Percentiles rank a stretch among this genome's conserved stretches.
These are phyloP conservation scores for Diadophis punctatus DNA, from an alignment of 2,113 vertebrate species.

Conservation along the genomic window DNA sequence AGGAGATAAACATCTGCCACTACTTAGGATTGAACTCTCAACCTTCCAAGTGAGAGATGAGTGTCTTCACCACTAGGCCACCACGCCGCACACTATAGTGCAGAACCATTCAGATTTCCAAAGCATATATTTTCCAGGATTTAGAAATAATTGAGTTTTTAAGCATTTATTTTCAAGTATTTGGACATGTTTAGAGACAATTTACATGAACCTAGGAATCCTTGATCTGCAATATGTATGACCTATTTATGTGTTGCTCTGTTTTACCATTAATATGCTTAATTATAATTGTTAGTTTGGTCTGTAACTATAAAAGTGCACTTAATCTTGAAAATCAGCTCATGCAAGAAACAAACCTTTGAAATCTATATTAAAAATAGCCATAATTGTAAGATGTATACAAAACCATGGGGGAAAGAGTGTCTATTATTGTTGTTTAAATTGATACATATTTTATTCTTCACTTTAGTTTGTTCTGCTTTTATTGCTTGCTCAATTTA, in stretches of 20 bases:
- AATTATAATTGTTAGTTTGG: slow-evolving; percentile 25
- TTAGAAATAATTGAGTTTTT: neutral
- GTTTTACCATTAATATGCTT: slow-evolving; percentile 23
- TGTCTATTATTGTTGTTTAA: neutral
- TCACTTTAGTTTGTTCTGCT: neutral
- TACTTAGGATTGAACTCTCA: neutral
- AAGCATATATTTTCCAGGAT: neutral
- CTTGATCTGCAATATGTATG: neutral
- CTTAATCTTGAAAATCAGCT: slow-evolving; percentile 14
- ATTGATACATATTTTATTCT: neutral
- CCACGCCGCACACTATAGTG: neutral
- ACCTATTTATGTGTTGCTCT: slow-evolving; percentile 23
- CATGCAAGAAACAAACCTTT: slow-evolving; percentile 9
- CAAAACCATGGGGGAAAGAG: neutral
- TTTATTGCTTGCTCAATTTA: neutral
- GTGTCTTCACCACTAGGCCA: neutral
- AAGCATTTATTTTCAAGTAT: slow-evolving; percentile 11
- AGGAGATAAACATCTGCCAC: neutral
- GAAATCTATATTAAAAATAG: neutral
- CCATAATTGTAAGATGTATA: slow-evolving; percentile 1
- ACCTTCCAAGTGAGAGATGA: neutral
- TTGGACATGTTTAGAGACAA: slow-evolving; percentile 19
- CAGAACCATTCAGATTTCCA: neutral
- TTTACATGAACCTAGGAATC: slow-evolving; percentile 21
- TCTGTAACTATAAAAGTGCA: slow-evolving; percentile 20